These are phyloP conservation scores for Urechis unicinctus DNA, from an alignment of 2,888 invertebrate genomes.

Conservation along the genomic window DNA sequence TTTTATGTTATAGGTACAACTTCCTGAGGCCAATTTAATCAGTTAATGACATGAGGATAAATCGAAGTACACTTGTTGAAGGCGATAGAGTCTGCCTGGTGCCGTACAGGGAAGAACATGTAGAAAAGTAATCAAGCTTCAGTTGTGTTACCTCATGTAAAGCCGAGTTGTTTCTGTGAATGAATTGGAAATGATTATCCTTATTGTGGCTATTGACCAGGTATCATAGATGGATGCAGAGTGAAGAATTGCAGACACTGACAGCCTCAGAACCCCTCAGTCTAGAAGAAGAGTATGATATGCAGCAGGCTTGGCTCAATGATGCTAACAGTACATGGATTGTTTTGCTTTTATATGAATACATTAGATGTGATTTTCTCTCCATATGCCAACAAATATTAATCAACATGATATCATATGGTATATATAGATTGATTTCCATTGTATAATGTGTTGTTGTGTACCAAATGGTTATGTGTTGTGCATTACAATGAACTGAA, in stretches of 20 bases:
- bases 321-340: constrained; percentile 72
- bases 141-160: neutral
- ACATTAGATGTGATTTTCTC: neutral
- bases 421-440: neutral
- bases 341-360: neutral
- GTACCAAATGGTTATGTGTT: too few relatives aligned
- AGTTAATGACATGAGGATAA: too few relatives aligned
- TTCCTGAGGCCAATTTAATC: too few relatives aligned
- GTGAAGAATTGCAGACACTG: constrained; percentile 68
- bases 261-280: constrained; percentile 86
- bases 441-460: neutral
- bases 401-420: neutral
- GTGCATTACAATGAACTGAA: too few relatives aligned
- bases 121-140: neutral
- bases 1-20: too few relatives aligned
- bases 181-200: too few relatives aligned
- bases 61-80: too few relatives aligned
- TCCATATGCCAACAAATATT: too few relatives aligned
- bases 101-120: neutral
- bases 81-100: neutral
- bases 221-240: constrained; percentile 92
- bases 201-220: constrained; percentile 54
- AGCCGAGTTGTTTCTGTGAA: too few relatives aligned
- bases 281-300: constrained; percentile 79
- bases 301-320: constrained; percentile 81